Conservation (phyloP, 2,888 invertebrate genomes). For the Leptarthrus brevirostris region DNA sequence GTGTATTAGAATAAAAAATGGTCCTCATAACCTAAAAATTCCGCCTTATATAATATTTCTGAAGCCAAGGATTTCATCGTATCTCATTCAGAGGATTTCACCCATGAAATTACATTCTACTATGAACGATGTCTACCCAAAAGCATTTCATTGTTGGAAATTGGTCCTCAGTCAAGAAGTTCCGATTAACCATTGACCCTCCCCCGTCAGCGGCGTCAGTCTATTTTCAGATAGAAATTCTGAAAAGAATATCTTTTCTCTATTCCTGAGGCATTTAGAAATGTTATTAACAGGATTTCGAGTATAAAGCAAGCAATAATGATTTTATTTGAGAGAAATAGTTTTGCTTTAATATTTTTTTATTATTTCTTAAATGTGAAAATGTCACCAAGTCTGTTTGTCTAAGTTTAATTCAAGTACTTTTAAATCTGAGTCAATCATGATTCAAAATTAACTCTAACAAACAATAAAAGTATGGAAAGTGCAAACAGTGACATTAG, state of each 20-base stretch:
- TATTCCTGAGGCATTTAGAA: not conserved
- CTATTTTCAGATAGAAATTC: not conserved
- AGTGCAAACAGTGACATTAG: too few relatives aligned
- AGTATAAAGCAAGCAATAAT: too few relatives aligned
- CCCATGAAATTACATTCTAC: constrained; percentile 10
- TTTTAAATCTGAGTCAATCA: too few relatives aligned
- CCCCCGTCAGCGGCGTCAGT: not conserved
- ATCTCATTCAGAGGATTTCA: constrained; percentile 10
- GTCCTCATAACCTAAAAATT: too few relatives aligned
- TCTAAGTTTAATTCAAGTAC: too few relatives aligned
- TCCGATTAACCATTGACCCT: constrained; percentile 18
- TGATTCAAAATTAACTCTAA: too few relatives aligned
- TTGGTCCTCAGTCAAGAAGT: constrained; percentile 13
- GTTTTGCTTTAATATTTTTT: too few relatives aligned
- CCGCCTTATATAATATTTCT: not conserved
- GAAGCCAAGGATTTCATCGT: not conserved
- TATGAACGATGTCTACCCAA: constrained; percentile 5
- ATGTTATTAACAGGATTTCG: not conserved
- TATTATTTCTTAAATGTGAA: too few relatives aligned
- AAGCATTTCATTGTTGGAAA: constrained; percentile 6
- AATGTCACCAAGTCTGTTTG: too few relatives aligned
- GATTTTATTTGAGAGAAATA: too few relatives aligned
- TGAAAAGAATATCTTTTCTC: not conserved
- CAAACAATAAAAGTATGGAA: too few relatives aligned
- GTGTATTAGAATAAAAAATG: too few relatives aligned